Percentiles rank a stretch among this genome's conserved stretches.
Evolutionary conservation across 2,888 invertebrate species (phyloP).

Genomic region (Cephonodes hylas): DNA sequence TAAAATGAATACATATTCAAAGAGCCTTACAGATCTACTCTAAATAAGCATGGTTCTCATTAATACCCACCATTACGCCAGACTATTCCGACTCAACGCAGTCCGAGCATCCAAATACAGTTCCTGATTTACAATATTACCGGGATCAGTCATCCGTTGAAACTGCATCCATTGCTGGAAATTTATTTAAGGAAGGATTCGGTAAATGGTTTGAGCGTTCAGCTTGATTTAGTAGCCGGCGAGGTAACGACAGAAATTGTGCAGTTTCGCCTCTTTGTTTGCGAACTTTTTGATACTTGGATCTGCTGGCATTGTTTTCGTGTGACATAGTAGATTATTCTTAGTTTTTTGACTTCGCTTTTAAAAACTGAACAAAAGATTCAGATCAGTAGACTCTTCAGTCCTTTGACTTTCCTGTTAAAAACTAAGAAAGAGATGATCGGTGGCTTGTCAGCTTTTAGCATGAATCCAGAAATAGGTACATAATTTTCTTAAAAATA

Average conservation of each 20-base stretch:
- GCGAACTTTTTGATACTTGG: background rate
- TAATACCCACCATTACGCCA: background rate
- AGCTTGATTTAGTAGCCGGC: slow-evolving; percentile 9
- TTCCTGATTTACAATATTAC: slow-evolving; percentile 10
- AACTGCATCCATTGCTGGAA: slow-evolving; percentile 7
- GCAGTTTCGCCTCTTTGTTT: background rate
- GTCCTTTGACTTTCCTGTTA: too few relatives aligned
- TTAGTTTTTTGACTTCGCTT: too few relatives aligned
- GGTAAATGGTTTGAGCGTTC: slow-evolving; percentile 16
- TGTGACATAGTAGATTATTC: background rate
- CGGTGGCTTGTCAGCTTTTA: too few relatives aligned
- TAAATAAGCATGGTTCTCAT: background rate
- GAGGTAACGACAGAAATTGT: slow-evolving; percentile 8
- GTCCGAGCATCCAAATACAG: background rate
- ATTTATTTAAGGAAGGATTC: slow-evolving; percentile 11
- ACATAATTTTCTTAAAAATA: too few relatives aligned
- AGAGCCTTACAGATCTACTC: background rate
- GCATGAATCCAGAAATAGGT: too few relatives aligned
- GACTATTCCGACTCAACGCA: background rate
- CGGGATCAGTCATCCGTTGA: slow-evolving; percentile 6
- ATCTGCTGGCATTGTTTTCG: background rate
- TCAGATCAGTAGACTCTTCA: too few relatives aligned
- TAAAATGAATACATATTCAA: too few relatives aligned
- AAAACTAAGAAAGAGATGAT: too few relatives aligned
- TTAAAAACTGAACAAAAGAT: too few relatives aligned